Evolutionary conservation across 35 echinoderm and acorn worm genomes (phyloP), one percentile per base, ranked within the genome.

Genomic region (Apostichopus parvimensis): DNA sequence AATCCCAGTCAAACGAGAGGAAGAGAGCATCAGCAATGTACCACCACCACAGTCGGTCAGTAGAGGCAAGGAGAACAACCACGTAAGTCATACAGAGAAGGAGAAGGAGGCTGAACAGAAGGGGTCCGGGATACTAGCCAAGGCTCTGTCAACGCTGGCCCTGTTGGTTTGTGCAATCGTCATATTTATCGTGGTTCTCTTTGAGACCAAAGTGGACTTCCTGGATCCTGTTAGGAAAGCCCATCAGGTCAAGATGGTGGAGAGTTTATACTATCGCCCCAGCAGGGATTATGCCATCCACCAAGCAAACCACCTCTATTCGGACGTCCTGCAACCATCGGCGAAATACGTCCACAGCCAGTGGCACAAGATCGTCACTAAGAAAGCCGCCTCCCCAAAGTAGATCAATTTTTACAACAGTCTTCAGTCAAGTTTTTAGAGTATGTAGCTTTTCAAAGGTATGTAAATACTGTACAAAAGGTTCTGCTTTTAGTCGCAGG

Each of bases 311-410:
- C 86, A 88, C 64, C 17, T 88, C 15, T 88, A 88, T 24, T 20
- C 86, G 9, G 62, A 88, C 62, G 62, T 88, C 62, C 86, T 88
- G 17, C 86, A 88, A 64, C 86, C 86, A 28, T 88, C 86, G 15
- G 86, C 86, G 14, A 88, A 73, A 25, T 88, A 88, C 25, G 86
- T 88, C 86, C 86, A 88, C 62, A 88, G 61, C 9, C 86, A 88
- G 64, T 88, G 86, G 86, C 86, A 88, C 62, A 71, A 73, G 62
- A 73, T 88, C 18, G 86, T 88, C 6, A 88, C 86, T 13, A 88
- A 88, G 34, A 68, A 88, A 34, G 52, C 57, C 65, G 34, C 86
- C 6, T 73, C 86, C 12, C 86, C 21, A 53, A 88, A 88, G 86
- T 88, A 73, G 20, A 72, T 59, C 8, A 14, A 12, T 12, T 61